These are phyloP conservation scores for Equus przewalskii DNA, from an alignment of 2,113 vertebrate genomes.

Conservation along the genomic window DNA sequence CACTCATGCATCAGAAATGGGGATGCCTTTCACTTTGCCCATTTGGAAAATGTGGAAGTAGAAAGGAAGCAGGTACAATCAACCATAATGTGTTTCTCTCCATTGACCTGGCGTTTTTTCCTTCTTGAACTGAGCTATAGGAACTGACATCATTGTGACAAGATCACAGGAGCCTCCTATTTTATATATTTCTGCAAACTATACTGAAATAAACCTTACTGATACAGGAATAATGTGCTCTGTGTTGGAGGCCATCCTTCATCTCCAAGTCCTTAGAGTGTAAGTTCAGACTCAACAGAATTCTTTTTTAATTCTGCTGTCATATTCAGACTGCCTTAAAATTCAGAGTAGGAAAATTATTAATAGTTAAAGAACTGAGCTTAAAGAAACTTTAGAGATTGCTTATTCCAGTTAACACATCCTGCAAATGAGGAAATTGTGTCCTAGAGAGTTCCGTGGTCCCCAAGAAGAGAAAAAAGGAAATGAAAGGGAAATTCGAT, in stretches of 20 bases:
- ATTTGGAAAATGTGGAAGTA: not conserved
- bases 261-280: not conserved
- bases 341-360: not conserved
- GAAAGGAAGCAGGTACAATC: not conserved
- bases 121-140: not conserved
- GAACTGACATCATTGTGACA: not conserved
- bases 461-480: not conserved
- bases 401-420: not conserved
- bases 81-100: not conserved
- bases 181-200: slow-evolving; percentile 19
- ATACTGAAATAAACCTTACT: not conserved
- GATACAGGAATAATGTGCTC: not conserved
- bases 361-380: not conserved
- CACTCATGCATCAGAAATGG: not conserved
- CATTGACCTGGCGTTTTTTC: not conserved
- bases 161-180: not conserved
- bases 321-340: not conserved
- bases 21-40: not conserved
- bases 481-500: not conserved
- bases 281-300: not conserved
- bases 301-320: not conserved
- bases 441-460: not conserved
- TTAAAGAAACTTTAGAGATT: not conserved
- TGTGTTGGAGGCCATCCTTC: not conserved
- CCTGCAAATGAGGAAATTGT: not conserved